These are phyloP conservation scores for Hyppa rectilinea DNA, from an alignment of 2,888 invertebrate genomes.

Conservation along the genomic window DNA sequence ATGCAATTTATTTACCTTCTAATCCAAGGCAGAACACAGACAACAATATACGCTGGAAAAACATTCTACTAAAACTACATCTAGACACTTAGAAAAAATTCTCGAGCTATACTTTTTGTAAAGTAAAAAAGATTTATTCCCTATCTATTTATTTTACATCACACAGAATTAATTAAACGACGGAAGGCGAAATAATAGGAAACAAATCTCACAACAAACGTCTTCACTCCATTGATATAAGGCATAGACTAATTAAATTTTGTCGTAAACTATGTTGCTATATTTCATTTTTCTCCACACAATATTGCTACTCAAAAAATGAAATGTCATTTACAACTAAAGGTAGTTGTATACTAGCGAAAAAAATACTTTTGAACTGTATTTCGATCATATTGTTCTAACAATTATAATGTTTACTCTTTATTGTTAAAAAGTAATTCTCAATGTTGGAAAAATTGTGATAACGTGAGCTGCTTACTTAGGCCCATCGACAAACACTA, in stretches of 20 bases:
- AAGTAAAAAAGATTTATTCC: conserved; percentile 81
- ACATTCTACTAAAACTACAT: conserved; percentile 88
- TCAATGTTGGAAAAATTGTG: neutral
- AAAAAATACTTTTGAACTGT: neutral
- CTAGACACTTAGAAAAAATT: conserved; percentile 81
- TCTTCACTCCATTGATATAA: conserved; percentile 83
- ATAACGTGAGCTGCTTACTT: neutral
- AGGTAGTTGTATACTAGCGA: conserved; percentile 16
- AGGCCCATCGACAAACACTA: conserved; percentile 33
- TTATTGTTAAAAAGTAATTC: too few relatives aligned
- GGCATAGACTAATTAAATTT: conserved; percentile 84
- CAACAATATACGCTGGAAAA: conserved; percentile 86
- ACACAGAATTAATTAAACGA: conserved; percentile 84
- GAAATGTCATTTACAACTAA: conserved; percentile 33
- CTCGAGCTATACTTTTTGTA: conserved; percentile 77
- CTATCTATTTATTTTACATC: conserved; percentile 85
- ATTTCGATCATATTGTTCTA: neutral
- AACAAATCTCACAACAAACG: conserved; percentile 87
- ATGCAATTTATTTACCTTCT: conserved; percentile 82
- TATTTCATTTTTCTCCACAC: conserved; percentile 34
- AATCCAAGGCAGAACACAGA: conserved; percentile 86
- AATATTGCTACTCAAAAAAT: conserved; percentile 52
- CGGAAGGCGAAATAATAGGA: conserved; percentile 88
- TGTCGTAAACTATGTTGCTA: conserved; percentile 52
- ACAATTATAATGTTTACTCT: too few relatives aligned